Percentiles rank a stretch among this genome's conserved stretches.
phyloP scores from a whole-genome alignment of 2,113 vertebrate genomes.

The Nerophis lumbriciformis region DNA sequence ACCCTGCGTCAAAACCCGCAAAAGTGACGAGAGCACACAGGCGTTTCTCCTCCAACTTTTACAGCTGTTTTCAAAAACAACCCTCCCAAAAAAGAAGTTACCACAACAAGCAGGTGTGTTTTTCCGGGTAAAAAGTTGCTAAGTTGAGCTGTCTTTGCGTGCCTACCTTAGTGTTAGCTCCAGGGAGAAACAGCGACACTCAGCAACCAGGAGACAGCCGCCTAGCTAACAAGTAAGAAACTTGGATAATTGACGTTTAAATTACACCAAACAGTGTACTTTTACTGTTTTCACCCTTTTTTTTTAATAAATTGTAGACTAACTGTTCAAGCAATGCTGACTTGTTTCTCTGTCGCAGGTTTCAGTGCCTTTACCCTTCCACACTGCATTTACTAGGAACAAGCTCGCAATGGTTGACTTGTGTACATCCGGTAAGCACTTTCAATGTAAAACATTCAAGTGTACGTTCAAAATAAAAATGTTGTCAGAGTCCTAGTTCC shows the following conservation, averaged over 20 bases:
- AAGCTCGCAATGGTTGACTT: neutral
- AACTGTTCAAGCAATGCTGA: slow-evolving; percentile 22
- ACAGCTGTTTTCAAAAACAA: neutral
- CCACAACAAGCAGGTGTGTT: neutral
- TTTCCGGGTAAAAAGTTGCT: slow-evolving; percentile 28
- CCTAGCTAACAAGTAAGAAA: slow-evolving; percentile 13
- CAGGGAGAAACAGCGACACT: slow-evolving; percentile 52
- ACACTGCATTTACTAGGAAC: neutral
- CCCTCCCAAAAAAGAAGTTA: neutral
- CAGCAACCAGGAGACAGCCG: neutral
- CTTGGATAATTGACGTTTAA: slow-evolving; percentile 11
- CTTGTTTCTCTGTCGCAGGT: slow-evolving; percentile 61
- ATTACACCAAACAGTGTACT: slow-evolving; percentile 16
- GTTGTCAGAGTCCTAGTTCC: too few species aligned
- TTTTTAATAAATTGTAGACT: neutral
- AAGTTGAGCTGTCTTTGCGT: slow-evolving; percentile 26
- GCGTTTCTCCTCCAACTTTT: slow-evolving; percentile 39
- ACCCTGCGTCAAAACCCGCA: slow-evolving; percentile 32
- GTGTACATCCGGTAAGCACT: neutral
- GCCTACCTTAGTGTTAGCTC: slow-evolving; percentile 70
- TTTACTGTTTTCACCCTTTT: slow-evolving; percentile 12
- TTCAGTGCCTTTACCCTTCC: slow-evolving; percentile 35
- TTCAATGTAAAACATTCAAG: slow-evolving; percentile 36
- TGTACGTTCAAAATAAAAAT: too few species aligned
- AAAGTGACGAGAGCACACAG: slow-evolving; percentile 34